Conservation (phyloP, 2,888 invertebrate species). For the Nomada hirtipes region DNA sequence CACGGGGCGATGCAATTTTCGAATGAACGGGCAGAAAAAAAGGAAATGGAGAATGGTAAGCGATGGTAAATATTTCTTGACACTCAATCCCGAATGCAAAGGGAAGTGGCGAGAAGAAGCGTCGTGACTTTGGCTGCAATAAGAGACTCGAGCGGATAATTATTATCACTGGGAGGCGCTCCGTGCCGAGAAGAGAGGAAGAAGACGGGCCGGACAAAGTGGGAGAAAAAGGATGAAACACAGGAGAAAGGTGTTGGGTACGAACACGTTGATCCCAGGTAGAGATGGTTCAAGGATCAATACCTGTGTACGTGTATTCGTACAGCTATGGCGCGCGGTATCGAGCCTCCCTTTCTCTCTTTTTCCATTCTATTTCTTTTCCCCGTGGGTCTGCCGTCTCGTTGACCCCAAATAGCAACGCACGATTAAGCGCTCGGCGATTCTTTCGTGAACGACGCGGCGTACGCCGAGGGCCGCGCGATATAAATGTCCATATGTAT, state of each 20-base stretch:
- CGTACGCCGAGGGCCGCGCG: constrained; percentile 44
- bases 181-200: constrained; percentile 12
- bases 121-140: constrained; percentile 63
- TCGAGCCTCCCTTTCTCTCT: constrained; percentile 60
- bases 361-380: constrained; percentile 35
- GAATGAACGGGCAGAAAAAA: neutral
- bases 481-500: constrained; percentile 62
- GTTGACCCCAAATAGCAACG: constrained; percentile 78
- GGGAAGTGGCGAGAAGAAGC: constrained; percentile 54
- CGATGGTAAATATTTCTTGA: constrained; percentile 56
- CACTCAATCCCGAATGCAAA: constrained; percentile 44
- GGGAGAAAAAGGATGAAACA: constrained; percentile 44
- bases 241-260: constrained; percentile 74
- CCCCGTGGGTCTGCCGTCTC: constrained; percentile 61
- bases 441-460: constrained; percentile 67
- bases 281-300: constrained; percentile 74
- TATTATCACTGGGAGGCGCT: constrained; percentile 66
- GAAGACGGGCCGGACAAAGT: constrained; percentile 6
- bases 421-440: constrained; percentile 72
- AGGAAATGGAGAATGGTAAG: constrained; percentile 21
- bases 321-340: constrained; percentile 34
- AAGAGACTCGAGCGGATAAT: constrained; percentile 65
- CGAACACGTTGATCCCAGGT: constrained; percentile 65
- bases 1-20: neutral
- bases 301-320: constrained; percentile 46